phyloP scores from a whole-genome alignment of 2,888 invertebrate genomes.

The Platynereis dumerilii region DNA sequence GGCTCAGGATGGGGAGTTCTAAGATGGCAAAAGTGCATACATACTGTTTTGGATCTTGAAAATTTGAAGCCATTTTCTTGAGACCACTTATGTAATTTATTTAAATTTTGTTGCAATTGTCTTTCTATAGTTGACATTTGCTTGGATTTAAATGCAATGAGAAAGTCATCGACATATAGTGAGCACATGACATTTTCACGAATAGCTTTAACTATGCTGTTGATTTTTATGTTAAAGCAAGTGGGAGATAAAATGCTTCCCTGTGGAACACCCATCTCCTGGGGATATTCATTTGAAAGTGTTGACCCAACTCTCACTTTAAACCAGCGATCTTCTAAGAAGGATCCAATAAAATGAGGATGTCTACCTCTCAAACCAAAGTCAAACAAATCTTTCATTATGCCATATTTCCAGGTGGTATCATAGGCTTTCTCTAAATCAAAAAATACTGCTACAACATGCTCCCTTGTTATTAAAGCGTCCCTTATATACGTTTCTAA shows the following conservation, averaged over 20 bases:
- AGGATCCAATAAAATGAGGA: slow-evolving; percentile 29
- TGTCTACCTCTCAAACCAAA: slow-evolving; percentile 34
- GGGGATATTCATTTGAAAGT: neutral
- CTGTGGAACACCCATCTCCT: slow-evolving; percentile 22
- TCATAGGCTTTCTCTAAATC: slow-evolving; percentile 32
- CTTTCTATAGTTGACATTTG: slow-evolving; percentile 20
- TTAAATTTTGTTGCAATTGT: slow-evolving; percentile 17
- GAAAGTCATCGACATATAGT: slow-evolving; percentile 26
- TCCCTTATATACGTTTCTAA: slow-evolving; percentile 37
- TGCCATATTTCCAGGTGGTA: slow-evolving; percentile 34
- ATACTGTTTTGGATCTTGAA: slow-evolving; percentile 29
- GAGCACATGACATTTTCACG: neutral
- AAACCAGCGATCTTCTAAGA: slow-evolving; percentile 14
- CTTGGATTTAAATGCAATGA: neutral
- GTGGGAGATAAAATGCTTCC: slow-evolving; percentile 24
- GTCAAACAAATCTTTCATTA: slow-evolving; percentile 28
- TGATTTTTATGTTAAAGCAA: slow-evolving; percentile 15
- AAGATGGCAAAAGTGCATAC: too few relatives aligned
- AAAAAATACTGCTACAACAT: slow-evolving; percentile 38
- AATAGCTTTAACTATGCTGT: neutral
- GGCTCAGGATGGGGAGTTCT: slow-evolving; percentile 25
- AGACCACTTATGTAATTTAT: slow-evolving; percentile 14
- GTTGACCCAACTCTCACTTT: slow-evolving; percentile 22
- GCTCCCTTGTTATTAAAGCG: slow-evolving; percentile 36
- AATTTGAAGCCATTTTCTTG: slow-evolving; percentile 31